Conservation (phyloP, 2,888 invertebrate species). For the Pemphredon lugubris region DNA sequence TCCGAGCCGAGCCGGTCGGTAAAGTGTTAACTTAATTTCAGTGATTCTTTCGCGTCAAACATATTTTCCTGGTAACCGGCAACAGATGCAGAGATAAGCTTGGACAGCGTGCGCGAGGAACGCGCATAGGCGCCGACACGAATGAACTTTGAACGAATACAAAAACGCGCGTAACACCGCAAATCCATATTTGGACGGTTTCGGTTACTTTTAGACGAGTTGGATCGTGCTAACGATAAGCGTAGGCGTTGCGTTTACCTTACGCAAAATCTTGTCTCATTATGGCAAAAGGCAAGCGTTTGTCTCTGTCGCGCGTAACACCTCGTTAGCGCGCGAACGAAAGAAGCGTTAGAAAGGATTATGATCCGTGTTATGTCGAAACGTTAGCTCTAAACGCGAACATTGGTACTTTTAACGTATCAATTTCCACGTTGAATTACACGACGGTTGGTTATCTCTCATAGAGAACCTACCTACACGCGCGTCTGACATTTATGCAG, state of each 20-base stretch:
- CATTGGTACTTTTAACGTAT: too few relatives aligned
- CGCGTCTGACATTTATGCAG: too few relatives aligned
- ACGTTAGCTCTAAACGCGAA: too few relatives aligned
- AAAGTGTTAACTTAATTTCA: background rate
- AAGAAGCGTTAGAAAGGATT: too few relatives aligned
- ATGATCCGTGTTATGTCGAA: too few relatives aligned
- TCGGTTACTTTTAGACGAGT: slow-evolving; percentile 44
- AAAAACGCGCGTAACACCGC: slow-evolving; percentile 30
- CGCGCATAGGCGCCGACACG: background rate
- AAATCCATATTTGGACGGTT: slow-evolving; percentile 55
- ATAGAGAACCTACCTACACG: too few relatives aligned
- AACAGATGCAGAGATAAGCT: background rate
- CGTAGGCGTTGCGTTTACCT: slow-evolving; percentile 27
- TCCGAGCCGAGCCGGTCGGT: too few relatives aligned
- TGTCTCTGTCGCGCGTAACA: too few relatives aligned
- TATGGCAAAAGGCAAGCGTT: slow-evolving; percentile 30
- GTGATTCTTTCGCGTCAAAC: background rate
- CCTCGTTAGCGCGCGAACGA: too few relatives aligned
- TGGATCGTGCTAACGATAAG: slow-evolving; percentile 27
- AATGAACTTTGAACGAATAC: slow-evolving; percentile 14
- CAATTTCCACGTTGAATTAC: too few relatives aligned
- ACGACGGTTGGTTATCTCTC: too few relatives aligned
- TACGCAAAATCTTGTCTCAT: slow-evolving; percentile 24
- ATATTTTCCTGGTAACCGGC: background rate
- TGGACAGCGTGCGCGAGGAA: too few relatives aligned